A percentile compares a stretch with the other conserved stretches of the same genome.
Evolutionary conservation across 2,113 vertebrate species (phyloP).

Genomic region (Dasypus novemcinctus): DNA sequence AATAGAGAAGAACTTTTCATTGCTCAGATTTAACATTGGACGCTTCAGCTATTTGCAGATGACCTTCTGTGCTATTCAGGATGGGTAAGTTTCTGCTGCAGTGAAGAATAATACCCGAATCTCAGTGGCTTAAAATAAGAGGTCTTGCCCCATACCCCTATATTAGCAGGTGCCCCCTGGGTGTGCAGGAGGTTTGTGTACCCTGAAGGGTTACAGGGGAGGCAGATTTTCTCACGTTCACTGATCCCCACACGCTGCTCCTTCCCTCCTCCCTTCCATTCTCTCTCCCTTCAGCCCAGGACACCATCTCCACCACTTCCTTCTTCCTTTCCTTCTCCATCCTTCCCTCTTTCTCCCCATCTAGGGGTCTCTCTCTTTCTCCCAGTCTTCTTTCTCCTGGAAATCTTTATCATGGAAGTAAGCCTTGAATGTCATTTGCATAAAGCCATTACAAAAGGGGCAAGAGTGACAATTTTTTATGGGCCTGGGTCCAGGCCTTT

Average conservation of each 20-base stretch:
- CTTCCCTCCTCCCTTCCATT: background rate
- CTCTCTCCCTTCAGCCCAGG: background rate
- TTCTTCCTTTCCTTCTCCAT: background rate
- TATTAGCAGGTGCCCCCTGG: background rate
- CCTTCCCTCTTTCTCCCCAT: background rate
- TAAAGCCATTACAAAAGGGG: background rate
- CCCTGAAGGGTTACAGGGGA: background rate
- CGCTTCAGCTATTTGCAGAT: background rate
- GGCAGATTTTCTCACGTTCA: background rate
- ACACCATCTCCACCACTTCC: background rate
- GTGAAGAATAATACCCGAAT: background rate
- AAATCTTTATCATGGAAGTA: background rate
- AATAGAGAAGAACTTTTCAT: background rate
- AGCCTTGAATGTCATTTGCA: slow-evolving; percentile 31
- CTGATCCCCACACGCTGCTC: no score
- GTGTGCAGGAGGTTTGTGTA: no score
- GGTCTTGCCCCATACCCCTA: background rate
- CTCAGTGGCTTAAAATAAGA: background rate
- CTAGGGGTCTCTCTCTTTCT: background rate
- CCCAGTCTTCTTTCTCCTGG: background rate
- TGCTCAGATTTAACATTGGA: background rate
- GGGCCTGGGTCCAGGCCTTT: background rate
- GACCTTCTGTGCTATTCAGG: background rate
- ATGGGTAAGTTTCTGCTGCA: background rate
- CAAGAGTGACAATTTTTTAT: slow-evolving; percentile 3